These are phyloP conservation scores for Penelope pileata DNA, from an alignment of 2,113 vertebrate genomes.

Conservation along the genomic window DNA sequence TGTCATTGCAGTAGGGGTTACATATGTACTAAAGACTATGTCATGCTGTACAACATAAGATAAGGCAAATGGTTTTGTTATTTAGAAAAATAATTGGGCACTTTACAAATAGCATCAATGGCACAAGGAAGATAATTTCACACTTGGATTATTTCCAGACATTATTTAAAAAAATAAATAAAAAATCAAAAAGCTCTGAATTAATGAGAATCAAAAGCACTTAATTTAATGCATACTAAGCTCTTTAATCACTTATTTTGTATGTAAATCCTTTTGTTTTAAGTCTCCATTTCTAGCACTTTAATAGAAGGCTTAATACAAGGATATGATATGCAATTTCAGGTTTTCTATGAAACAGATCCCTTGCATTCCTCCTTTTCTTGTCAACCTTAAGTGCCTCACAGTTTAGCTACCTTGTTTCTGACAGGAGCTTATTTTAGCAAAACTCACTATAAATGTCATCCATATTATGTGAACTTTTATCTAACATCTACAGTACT, in stretches of 20 bases:
- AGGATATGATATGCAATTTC: constrained; percentile 69
- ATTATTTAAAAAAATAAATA: not conserved
- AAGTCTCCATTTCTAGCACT: constrained; percentile 73
- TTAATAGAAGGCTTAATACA: constrained; percentile 75
- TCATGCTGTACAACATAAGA: constrained; percentile 62
- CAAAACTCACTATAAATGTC: constrained; percentile 53
- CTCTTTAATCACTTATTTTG: constrained; percentile 65
- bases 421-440: constrained; percentile 68
- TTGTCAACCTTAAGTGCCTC: constrained; percentile 80
- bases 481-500: constrained; percentile 41
- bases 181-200: constrained; percentile 39
- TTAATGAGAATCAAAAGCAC: constrained; percentile 55
- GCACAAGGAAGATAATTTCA: constrained; percentile 60
- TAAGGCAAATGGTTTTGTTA: constrained; percentile 72
- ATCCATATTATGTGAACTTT: constrained; percentile 2
- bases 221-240: constrained; percentile 58
- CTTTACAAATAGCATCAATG: constrained; percentile 62
- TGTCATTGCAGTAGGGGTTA: constrained; percentile 29
- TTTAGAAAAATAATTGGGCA: constrained; percentile 68
- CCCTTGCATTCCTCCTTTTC: constrained; percentile 63
- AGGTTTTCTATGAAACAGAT: constrained; percentile 68
- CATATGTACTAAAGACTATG: constrained; percentile 9
- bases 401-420: constrained; percentile 71
- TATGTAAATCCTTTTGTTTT: constrained; percentile 67
- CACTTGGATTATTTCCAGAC: constrained; percentile 32